Percentiles rank a stretch among this genome's conserved stretches.
These are phyloP conservation scores for Lepidurus apus DNA, from an alignment of 1,140 invertebrate species.

Conservation along the genomic window DNA sequence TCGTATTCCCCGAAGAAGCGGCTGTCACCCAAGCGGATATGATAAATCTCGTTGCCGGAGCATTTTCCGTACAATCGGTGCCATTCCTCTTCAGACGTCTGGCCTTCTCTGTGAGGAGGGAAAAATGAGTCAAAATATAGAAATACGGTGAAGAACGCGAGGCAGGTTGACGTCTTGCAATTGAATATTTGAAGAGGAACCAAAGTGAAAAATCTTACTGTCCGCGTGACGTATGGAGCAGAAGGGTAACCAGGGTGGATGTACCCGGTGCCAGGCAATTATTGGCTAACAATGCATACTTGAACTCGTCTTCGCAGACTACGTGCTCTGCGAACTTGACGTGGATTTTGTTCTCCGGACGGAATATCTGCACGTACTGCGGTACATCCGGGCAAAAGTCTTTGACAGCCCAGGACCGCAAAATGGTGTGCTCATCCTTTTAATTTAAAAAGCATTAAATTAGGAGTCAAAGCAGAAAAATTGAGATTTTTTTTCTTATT, in stretches of 20 bases:
- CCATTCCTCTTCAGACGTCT: slow-evolving; percentile 95
- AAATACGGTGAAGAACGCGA: neutral
- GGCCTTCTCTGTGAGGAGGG: slow-evolving; percentile 73
- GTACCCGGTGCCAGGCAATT: slow-evolving; percentile 96
- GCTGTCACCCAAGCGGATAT: slow-evolving; percentile 89
- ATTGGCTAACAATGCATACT: slow-evolving; percentile 88
- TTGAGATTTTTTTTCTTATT: slow-evolving; percentile 39
- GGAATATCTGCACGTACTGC: slow-evolving; percentile 96
- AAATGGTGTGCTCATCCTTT: slow-evolving; percentile 91
- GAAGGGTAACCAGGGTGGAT: slow-evolving; percentile 88
- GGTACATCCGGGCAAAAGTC: slow-evolving; percentile 93
- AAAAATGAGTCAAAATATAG: slow-evolving; percentile 2
- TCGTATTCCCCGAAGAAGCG: slow-evolving; percentile 97
- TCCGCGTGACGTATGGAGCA: slow-evolving; percentile 91
- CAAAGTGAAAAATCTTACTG: slow-evolving; percentile 65
- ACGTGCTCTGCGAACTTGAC: slow-evolving; percentile 97
- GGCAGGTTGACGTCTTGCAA: too few species aligned
- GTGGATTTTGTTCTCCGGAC: slow-evolving; percentile 96
- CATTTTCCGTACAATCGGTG: slow-evolving; percentile 93
- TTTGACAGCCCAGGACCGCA: slow-evolving; percentile 96
- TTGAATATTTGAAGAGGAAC: slow-evolving; percentile 16
- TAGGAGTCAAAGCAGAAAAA: slow-evolving; percentile 26
- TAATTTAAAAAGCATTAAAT: slow-evolving; percentile 1
- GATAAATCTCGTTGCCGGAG: slow-evolving; percentile 98
- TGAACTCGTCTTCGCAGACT: slow-evolving; percentile 81